phyloP scores from a whole-genome alignment of 2,888 invertebrate species.

The Omphaloscelis lunosa region DNA sequence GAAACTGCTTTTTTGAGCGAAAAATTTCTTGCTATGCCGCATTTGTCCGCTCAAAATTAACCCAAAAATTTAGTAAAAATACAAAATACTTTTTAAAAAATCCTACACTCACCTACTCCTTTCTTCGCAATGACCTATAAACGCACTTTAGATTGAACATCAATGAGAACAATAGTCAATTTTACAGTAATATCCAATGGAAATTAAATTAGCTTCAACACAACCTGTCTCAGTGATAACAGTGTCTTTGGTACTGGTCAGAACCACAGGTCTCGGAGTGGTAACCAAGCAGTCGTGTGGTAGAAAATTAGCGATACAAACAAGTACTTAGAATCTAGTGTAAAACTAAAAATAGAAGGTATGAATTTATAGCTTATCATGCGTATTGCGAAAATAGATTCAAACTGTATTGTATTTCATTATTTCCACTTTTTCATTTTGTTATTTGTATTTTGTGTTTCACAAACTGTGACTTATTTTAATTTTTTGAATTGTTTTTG shows the following conservation, averaged over 20 bases:
- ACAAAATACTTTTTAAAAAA: background rate
- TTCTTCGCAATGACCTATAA: background rate
- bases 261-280: background rate
- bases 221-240: constrained; percentile 3
- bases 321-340: background rate
- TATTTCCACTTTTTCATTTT: no score
- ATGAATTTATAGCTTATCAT: background rate
- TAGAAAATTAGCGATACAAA: constrained; percentile 31
- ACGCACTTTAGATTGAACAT: constrained; percentile 21
- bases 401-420: background rate
- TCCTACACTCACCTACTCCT: constrained; percentile 21
- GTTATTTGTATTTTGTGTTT: no score
- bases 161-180: constrained; percentile 59
- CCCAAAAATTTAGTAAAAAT: background rate
- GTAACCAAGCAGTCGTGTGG: constrained; percentile 25
- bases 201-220: constrained; percentile 24
- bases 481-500: no score
- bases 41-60: background rate
- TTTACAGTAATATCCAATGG: constrained; percentile 55
- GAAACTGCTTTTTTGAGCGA: background rate
- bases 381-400: background rate
- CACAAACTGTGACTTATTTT: no score
- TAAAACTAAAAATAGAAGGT: constrained; percentile 19
- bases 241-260: background rate
- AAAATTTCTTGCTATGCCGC: background rate